phyloP scores from a whole-genome alignment of 2,113 vertebrate species.

The Cinclus mexicanus region DNA sequence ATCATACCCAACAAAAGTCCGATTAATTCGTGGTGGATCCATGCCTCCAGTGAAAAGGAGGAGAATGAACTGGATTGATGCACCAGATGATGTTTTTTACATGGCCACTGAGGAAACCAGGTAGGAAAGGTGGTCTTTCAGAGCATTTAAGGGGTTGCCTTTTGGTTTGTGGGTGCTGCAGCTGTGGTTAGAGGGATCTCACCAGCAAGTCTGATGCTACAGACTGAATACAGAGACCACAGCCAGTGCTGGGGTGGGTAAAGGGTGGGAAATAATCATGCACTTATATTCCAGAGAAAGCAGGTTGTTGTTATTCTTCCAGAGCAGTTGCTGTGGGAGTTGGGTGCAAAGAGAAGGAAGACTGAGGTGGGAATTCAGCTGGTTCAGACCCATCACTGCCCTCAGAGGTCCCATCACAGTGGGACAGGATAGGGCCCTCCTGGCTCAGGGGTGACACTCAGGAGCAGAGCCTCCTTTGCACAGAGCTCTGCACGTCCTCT shows the following conservation, averaged over 20 bases:
- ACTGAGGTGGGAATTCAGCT: not conserved
- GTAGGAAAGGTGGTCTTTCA: constrained; percentile 31
- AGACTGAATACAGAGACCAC: not conserved
- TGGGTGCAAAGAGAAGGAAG: not conserved
- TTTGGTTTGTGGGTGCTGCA: not conserved
- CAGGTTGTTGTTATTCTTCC: not conserved
- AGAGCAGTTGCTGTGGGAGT: not conserved
- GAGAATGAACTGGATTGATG: constrained; percentile 94
- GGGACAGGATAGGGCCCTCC: not conserved
- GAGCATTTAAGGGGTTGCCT: not conserved
- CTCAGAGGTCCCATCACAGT: accelerated
- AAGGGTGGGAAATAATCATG: not conserved
- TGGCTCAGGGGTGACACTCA: accelerated
- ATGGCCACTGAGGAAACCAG: constrained; percentile 84
- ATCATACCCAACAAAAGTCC: constrained; percentile 92
- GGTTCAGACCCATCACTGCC: not conserved
- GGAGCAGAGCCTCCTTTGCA: not conserved
- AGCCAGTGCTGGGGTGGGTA: not conserved
- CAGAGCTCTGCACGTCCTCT: not conserved
- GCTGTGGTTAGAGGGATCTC: not conserved
- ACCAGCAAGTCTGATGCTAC: not conserved
- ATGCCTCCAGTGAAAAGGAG: constrained; percentile 88
- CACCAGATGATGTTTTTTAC: constrained; percentile 77
- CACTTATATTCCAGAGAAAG: not conserved
- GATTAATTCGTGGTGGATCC: constrained; percentile 82